Percentiles rank a stretch among this genome's conserved stretches.
Evolutionary conservation across 2,888 invertebrate species (phyloP).

Genomic region (Helicoverpa assulta): DNA sequence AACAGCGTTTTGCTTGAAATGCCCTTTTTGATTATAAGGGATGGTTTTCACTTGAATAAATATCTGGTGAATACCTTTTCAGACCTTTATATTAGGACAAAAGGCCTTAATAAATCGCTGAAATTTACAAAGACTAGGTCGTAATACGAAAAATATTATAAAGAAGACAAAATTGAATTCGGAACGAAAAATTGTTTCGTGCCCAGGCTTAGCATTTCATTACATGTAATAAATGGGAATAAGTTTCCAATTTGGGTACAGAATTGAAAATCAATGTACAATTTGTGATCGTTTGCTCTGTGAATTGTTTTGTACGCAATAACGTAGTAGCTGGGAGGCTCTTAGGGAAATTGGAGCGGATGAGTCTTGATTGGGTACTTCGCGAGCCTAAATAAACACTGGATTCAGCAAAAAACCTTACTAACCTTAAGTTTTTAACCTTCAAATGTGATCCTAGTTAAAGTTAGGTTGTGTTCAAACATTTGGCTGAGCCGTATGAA

Average conservation of each 20-base stretch:
- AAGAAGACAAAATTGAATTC: slow-evolving; percentile 33
- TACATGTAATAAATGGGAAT: slow-evolving; percentile 30
- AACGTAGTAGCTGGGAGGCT: slow-evolving; percentile 14
- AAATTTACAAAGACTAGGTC: slow-evolving; percentile 19
- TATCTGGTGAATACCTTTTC: slow-evolving; percentile 6
- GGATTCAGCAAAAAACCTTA: background rate
- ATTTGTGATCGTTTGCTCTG: slow-evolving; percentile 19
- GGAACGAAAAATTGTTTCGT: slow-evolving; percentile 20
- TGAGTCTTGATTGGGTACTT: slow-evolving; percentile 43
- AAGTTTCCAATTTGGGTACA: slow-evolving; percentile 12
- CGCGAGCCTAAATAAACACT: slow-evolving; percentile 24
- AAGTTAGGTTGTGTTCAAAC: background rate
- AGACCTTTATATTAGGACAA: slow-evolving; percentile 20
- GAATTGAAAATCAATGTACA: slow-evolving; percentile 32
- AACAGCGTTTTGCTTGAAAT: slow-evolving; percentile 2
- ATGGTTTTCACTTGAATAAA: slow-evolving; percentile 23
- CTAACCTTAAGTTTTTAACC: background rate
- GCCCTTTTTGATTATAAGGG: slow-evolving; percentile 30
- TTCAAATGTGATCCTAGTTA: background rate
- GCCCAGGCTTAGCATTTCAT: slow-evolving; percentile 3
- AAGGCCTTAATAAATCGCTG: slow-evolving; percentile 8
- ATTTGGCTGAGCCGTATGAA: background rate
- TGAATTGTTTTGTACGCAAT: slow-evolving; percentile 25
- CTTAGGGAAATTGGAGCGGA: slow-evolving; percentile 38
- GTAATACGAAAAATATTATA: background rate